Conservation (phyloP, 2,797 vertebrate genomes). For the Champsocephalus esox region DNA sequence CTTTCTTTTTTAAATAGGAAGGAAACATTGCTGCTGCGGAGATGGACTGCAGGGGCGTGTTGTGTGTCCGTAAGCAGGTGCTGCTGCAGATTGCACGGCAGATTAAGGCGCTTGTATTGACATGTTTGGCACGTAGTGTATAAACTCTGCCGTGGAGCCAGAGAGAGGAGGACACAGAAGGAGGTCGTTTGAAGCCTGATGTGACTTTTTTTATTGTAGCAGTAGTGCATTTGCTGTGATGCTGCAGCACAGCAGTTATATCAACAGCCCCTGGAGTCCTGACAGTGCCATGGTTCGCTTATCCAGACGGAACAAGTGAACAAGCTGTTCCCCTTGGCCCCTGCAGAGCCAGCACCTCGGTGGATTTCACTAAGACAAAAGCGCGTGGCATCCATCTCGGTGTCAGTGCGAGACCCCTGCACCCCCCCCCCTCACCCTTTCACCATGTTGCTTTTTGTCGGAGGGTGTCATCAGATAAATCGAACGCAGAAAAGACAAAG, state of each 20-base stretch:
- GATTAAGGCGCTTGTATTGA: conserved; percentile 81
- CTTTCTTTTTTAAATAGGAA: conserved; percentile 48
- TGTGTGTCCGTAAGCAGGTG: conserved; percentile 81
- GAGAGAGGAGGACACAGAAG: conserved; percentile 58
- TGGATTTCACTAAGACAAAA: conserved; percentile 78
- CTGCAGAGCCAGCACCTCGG: conserved; percentile 66
- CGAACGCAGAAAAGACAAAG: conserved; percentile 53
- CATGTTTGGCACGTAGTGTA: conserved; percentile 78
- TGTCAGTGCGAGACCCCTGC: conserved; percentile 63
- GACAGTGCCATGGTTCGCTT: conserved; percentile 72
- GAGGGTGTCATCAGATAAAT: conserved; percentile 72
- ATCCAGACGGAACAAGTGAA: conserved; percentile 76
- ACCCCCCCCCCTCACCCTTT: conserved; percentile 12
- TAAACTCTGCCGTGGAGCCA: conserved; percentile 73
- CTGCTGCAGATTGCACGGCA: conserved; percentile 72
- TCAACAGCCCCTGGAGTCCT: conserved; percentile 61
- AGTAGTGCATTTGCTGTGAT: conserved; percentile 53
- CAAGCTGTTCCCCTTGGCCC: conserved; percentile 72
- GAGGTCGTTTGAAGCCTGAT: conserved; percentile 60
- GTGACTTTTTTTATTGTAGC: conserved; percentile 56
- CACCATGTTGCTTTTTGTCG: conserved; percentile 57
- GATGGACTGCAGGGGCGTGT: conserved; percentile 71
- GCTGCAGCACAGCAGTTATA: conserved; percentile 47
- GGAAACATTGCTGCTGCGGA: conserved; percentile 68
- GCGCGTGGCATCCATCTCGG: conserved; percentile 77